Conservation (phyloP, 2,113 vertebrate species). For the Perognathus longimembris region DNA sequence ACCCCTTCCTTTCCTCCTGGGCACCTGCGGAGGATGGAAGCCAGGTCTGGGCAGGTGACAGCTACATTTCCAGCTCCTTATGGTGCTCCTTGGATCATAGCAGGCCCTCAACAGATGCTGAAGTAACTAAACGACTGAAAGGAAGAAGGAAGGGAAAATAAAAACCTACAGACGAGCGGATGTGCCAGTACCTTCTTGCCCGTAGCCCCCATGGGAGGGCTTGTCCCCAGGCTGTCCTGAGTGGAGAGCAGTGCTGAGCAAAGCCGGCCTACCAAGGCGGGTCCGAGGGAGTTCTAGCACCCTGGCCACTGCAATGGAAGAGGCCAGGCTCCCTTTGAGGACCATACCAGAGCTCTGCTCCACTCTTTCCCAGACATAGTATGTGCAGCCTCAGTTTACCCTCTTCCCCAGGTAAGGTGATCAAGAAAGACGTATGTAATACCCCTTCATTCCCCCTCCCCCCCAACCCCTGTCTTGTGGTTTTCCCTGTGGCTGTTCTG, state of each 20-base stretch:
- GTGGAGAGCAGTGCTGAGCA: neutral
- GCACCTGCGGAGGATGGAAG: neutral
- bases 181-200: neutral
- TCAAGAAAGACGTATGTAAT: too few relatives aligned
- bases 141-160: neutral
- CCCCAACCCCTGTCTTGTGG: neutral
- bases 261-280: neutral
- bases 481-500: neutral
- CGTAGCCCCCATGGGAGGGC: neutral
- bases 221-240: too few relatives aligned
- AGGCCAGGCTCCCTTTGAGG: neutral
- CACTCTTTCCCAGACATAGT: neutral
- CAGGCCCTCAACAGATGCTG: neutral
- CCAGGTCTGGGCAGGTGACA: accelerated
- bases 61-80: neutral
- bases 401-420: neutral
- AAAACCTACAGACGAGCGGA: neutral
- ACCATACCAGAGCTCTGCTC: neutral
- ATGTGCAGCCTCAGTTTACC: neutral
- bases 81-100: neutral
- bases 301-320: neutral
- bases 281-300: too few relatives aligned
- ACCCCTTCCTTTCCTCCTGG: neutral
- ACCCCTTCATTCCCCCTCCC: neutral
- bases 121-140: neutral